phyloP scores from a whole-genome alignment of 2,888 invertebrate species.

The Phorcus lineatus region DNA sequence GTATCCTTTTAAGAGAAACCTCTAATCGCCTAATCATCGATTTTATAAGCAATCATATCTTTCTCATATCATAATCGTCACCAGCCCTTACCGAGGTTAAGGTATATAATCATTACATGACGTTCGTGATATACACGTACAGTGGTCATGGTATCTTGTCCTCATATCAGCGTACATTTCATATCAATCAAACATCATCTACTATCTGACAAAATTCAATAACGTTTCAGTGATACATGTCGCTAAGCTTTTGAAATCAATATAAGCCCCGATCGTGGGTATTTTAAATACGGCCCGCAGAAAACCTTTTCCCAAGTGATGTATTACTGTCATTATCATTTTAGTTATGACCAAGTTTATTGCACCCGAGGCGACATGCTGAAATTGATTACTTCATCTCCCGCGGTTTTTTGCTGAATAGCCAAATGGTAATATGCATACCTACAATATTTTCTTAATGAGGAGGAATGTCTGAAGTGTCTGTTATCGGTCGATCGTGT shows the following conservation, averaged over 20 bases:
- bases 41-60: too few species aligned
- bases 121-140: neutral
- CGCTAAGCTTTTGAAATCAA: too few species aligned
- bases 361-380: neutral
- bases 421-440: neutral
- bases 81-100: too few species aligned
- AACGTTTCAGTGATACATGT: neutral
- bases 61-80: too few species aligned
- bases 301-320: neutral
- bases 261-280: neutral
- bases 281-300: neutral
- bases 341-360: neutral
- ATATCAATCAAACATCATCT: neutral
- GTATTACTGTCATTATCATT: neutral
- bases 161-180: neutral
- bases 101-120: too few species aligned
- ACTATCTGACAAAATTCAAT: neutral
- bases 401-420: neutral
- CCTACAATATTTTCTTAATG: neutral
- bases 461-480: neutral
- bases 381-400: constrained; percentile 23
- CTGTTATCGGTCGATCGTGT: too few species aligned
- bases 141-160: neutral
- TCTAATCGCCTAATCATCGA: too few species aligned
- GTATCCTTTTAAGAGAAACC: too few species aligned